Evolutionary conservation across 2,888 invertebrate species (phyloP).

Genomic region (Scaptomyza cyrtandrae): DNA sequence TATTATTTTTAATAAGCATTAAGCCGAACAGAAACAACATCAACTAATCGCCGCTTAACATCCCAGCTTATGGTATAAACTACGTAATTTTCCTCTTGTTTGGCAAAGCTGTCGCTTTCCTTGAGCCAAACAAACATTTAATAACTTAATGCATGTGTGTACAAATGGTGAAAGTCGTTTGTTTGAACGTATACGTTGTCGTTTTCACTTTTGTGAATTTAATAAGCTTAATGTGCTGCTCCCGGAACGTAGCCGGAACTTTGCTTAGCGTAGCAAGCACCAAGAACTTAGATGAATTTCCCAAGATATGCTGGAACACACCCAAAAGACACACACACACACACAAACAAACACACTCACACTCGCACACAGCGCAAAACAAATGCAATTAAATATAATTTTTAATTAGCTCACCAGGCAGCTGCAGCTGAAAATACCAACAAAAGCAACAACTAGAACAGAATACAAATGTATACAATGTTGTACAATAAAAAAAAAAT

Average conservation of each 20-base stretch:
- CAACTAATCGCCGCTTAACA: constrained; percentile 68
- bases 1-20: constrained; percentile 76
- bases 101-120: constrained; percentile 27
- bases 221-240: constrained; percentile 76
- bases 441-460: constrained; percentile 29
- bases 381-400: constrained; percentile 80
- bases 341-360: constrained; percentile 38
- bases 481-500: constrained; percentile 24
- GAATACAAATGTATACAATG: constrained; percentile 46
- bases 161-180: constrained; percentile 55
- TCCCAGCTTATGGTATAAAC: constrained; percentile 62
- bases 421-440: constrained; percentile 26
- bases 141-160: constrained; percentile 76
- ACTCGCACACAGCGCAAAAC: constrained; percentile 55
- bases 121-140: constrained; percentile 54
- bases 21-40: constrained; percentile 56
- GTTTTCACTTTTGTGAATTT: constrained; percentile 63
- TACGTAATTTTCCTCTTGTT: constrained; percentile 19
- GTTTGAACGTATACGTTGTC: constrained; percentile 18
- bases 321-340: constrained; percentile 61
- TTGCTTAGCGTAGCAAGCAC: constrained; percentile 33
- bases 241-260: constrained; percentile 31
- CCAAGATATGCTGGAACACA: constrained; percentile 77
- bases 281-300: constrained; percentile 78
- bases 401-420: constrained; percentile 72